Percentiles rank a stretch among this genome's conserved stretches.
Conservation (phyloP, 2,797 vertebrate species). For the Halcyon smyrnensis region DNA sequence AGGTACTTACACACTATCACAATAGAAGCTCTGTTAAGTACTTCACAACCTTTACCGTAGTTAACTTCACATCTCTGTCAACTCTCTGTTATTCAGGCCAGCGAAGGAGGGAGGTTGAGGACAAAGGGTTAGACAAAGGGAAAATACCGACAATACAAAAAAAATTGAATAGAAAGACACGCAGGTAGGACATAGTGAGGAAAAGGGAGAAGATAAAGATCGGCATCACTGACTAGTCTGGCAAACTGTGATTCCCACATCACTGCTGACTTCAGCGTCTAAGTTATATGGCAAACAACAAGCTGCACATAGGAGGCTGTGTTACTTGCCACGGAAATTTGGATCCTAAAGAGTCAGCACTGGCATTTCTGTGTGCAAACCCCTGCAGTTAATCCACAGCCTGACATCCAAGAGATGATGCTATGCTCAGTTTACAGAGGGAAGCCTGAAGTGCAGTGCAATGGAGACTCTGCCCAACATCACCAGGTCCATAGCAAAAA, state of each 20-base stretch:
- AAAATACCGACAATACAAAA: background rate
- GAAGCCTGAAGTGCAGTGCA: background rate
- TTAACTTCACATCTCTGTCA: background rate
- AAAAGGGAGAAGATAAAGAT: background rate
- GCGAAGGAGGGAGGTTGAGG: background rate
- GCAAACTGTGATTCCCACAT: accelerated
- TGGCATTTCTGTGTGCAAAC: background rate
- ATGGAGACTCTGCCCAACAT: background rate
- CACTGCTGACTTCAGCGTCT: too few relatives aligned
- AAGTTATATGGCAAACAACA: background rate
- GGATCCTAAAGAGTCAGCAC: background rate
- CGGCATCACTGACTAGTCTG: accelerated
- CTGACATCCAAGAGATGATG: background rate
- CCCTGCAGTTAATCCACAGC: background rate
- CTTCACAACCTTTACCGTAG: background rate
- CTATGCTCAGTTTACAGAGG: background rate
- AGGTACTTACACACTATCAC: background rate
- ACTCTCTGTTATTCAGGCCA: background rate
- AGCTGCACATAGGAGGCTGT: accelerated
- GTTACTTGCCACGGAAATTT: background rate
- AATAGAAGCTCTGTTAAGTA: background rate
- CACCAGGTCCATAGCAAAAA: background rate
- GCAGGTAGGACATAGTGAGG: background rate
- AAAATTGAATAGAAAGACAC: background rate
- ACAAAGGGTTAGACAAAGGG: background rate